phyloP scores from a whole-genome alignment of 2,113 vertebrate genomes.

The Mugil cephalus region DNA sequence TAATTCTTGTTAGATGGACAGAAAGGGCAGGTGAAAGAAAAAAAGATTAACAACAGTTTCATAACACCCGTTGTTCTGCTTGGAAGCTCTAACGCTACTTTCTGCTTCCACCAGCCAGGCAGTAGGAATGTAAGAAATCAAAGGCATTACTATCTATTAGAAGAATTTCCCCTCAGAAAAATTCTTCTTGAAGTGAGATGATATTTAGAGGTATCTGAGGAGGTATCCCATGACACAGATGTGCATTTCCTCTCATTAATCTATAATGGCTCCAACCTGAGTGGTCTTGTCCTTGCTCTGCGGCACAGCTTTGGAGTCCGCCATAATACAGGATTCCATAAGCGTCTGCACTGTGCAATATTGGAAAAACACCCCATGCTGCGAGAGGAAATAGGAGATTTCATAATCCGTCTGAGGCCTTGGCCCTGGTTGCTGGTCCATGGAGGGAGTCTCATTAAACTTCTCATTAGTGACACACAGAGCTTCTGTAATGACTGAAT shows the following conservation, averaged over 20 bases:
- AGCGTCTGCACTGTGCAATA: conserved; percentile 61
- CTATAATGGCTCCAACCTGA: conserved; percentile 33
- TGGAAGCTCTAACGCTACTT: conserved; percentile 9
- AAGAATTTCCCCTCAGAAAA: conserved; percentile 3
- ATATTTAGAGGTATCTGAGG: not conserved
- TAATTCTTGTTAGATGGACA: conserved; percentile 43
- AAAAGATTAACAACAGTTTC: conserved; percentile 10
- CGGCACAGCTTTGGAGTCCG: conserved; percentile 53
- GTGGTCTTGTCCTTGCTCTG: conserved; percentile 30
- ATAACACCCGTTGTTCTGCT: conserved; percentile 22
- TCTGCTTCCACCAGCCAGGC: conserved; percentile 7
- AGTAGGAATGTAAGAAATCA: conserved; percentile 13
- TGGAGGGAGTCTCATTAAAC: conserved; percentile 78
- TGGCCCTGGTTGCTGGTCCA: conserved; percentile 67
- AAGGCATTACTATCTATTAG: not conserved
- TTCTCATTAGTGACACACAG: conserved; percentile 84
- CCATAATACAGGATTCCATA: conserved; percentile 67
- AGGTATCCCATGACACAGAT: conserved; percentile 25
- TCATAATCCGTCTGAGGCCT: conserved; percentile 77
- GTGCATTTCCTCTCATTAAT: conserved; percentile 41
- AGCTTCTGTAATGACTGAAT: conserved; percentile 76
- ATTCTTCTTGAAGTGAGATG: not conserved
- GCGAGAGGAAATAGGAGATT: conserved; percentile 79
- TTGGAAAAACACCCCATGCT: conserved; percentile 71
- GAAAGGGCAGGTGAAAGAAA: conserved; percentile 18